Conservation (phyloP, 2,113 vertebrate species). For the Abramis brama region DNA sequence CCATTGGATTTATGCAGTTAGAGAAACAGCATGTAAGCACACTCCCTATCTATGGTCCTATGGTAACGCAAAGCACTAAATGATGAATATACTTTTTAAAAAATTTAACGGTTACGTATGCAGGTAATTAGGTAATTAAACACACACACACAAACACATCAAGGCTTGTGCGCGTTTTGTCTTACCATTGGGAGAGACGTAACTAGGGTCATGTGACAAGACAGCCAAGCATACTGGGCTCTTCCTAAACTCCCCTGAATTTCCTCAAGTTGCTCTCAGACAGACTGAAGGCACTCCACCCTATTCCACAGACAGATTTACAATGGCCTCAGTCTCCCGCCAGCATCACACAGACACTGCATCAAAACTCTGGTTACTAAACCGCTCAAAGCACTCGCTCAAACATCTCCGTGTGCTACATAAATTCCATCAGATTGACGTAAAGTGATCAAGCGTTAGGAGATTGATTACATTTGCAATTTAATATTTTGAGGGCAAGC, state of each 20-base stretch:
- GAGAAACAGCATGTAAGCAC: slow-evolving; percentile 66
- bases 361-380: neutral
- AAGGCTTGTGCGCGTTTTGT: neutral
- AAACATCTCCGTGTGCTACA: neutral
- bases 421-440: slow-evolving; percentile 31
- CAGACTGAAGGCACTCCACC: neutral
- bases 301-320: slow-evolving; percentile 8
- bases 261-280: slow-evolving; percentile 24
- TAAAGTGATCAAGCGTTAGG: slow-evolving; percentile 33
- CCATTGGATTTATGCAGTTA: slow-evolving; percentile 75
- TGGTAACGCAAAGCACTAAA: neutral
- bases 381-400: neutral
- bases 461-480: slow-evolving; percentile 56
- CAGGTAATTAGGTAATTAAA: neutral
- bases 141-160: neutral
- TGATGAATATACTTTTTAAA: neutral
- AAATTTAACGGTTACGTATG: neutral
- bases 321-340: neutral
- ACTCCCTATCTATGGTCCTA: neutral
- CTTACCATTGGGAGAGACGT: neutral
- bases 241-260: slow-evolving; percentile 5
- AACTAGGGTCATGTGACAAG: neutral
- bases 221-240: neutral
- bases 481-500: slow-evolving; percentile 60
- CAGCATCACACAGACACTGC: neutral